Evolutionary conservation across 2,113 vertebrate genomes (phyloP).

Genomic region (Nestor notabilis): DNA sequence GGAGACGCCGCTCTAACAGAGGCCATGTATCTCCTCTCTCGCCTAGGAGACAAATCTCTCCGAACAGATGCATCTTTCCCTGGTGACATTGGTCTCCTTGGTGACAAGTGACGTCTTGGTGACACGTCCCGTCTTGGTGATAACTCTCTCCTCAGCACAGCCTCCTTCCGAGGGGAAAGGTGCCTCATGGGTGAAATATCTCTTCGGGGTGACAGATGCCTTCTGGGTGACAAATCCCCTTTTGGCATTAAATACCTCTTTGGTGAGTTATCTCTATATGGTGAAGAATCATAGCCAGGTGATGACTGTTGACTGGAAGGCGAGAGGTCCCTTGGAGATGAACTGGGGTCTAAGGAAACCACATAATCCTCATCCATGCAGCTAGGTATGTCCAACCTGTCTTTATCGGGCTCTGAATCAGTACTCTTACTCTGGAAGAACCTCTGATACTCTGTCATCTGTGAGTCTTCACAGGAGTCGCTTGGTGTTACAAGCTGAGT

Average conservation of each 20-base stretch:
- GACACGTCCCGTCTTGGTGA: constrained; percentile 87
- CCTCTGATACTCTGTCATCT: constrained; percentile 85
- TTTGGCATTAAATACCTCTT: constrained; percentile 90
- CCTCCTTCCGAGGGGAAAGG: constrained; percentile 83
- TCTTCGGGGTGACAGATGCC: constrained; percentile 82
- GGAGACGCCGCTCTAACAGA: constrained; percentile 86
- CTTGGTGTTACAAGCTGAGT: constrained; percentile 85
- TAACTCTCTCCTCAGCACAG: constrained; percentile 81
- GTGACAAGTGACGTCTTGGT: constrained; percentile 83
- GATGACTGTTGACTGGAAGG: constrained; percentile 86
- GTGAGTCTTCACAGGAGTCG: constrained; percentile 77
- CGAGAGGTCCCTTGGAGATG: constrained; percentile 88
- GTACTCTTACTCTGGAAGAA: constrained; percentile 81
- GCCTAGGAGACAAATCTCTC: constrained; percentile 91
- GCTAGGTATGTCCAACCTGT: constrained; percentile 83
- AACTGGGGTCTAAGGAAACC: constrained; percentile 81
- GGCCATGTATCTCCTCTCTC: constrained; percentile 85
- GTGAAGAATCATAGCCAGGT: constrained; percentile 88
- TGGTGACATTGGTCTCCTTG: constrained; percentile 86
- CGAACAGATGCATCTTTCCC: constrained; percentile 81
- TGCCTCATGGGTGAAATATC: constrained; percentile 84
- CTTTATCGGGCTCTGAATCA: constrained; percentile 81
- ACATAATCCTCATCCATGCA: constrained; percentile 88
- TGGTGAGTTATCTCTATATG: constrained; percentile 88
- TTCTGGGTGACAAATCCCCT: constrained; percentile 81